Evolutionary conservation across 2,113 vertebrate genomes (phyloP), one percentile per base, ranked within the genome.

Genomic region (Micronisus gabar): DNA sequence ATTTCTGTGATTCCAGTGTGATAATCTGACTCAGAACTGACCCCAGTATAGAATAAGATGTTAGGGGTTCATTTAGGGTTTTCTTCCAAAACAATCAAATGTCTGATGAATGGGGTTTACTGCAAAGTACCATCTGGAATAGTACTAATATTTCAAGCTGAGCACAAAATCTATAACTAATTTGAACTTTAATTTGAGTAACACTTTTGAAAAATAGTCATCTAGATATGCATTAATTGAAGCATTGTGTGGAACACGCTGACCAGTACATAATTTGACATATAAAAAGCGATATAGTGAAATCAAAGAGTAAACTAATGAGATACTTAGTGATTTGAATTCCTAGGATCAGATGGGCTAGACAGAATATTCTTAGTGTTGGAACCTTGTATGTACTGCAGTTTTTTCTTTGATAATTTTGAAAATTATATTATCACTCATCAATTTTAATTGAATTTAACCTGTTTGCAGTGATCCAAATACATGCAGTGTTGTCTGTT

Each of bases 361-460:
- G 71, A n/a, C 5, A 84, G 43, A 81, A 78, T 61, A 38, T 62
- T 95, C 70, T 81, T 79, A 25, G 9, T 91, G 45, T 78, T 80
- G 75, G 41, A 75, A 32, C 47, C 38, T 61, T 90, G 38, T 73
- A 36, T 26, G 30, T 67, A 25, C 19, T 78, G 40, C 22, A 25
- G 17, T 65, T 81, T 72, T 91, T 91, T 83, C 45, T 92, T 93
- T 73, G 73, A 67, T 74, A 84, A 81, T 82, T 94, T 88, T 84
- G 45, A 88, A 94, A 94, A 94, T 91, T 63, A 34, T 78, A 62
- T 93, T 97, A 86, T 96, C 70, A 70, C 50, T 86, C 83, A 97
- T 98, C 95, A 95, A 97, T 98, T 96, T 80, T 95, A 96, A 98
- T 97, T 97, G 82, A 97, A 97, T 98, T 97, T 94, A 95, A 70